Evolutionary conservation across 2,113 vertebrate genomes (phyloP).

Genomic region (Chinchilla lanigera): DNA sequence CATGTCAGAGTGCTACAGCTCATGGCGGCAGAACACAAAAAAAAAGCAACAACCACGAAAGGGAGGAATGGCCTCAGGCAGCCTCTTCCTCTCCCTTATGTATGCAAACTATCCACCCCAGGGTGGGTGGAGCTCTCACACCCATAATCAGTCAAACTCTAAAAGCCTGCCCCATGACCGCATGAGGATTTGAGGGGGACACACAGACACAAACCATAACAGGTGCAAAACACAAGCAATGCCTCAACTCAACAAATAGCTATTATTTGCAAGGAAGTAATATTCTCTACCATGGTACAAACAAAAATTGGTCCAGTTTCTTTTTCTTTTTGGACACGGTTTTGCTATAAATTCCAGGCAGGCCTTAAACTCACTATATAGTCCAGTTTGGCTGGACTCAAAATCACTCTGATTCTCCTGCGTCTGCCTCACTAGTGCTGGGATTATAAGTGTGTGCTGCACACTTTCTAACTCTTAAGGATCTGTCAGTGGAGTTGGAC

Average conservation of each 20-base stretch:
- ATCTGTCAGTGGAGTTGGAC: neutral
- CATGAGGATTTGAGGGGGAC: no score
- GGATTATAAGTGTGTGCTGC: neutral
- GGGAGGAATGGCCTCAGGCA: no score
- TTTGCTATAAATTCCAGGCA: neutral
- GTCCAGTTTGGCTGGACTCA: neutral
- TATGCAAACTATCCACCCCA: no score
- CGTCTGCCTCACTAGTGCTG: neutral
- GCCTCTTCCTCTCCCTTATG: no score
- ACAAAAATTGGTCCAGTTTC: neutral
- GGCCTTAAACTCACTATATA: neutral
- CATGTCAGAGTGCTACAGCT: no score
- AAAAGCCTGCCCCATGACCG: no score
- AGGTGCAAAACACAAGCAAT: neutral
- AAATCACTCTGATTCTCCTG: neutral
- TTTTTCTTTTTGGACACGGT: neutral
- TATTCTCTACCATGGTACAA: neutral
- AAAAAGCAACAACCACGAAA: no score
- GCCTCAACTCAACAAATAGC: neutral
- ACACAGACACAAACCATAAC: no score
- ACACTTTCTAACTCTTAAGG: neutral
- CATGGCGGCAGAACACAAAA: no score
- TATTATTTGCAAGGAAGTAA: neutral
- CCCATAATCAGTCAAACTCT: no score
- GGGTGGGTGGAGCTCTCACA: no score